Conservation (phyloP, 2,888 invertebrate species). For the Amblyjoppa proteus region DNA sequence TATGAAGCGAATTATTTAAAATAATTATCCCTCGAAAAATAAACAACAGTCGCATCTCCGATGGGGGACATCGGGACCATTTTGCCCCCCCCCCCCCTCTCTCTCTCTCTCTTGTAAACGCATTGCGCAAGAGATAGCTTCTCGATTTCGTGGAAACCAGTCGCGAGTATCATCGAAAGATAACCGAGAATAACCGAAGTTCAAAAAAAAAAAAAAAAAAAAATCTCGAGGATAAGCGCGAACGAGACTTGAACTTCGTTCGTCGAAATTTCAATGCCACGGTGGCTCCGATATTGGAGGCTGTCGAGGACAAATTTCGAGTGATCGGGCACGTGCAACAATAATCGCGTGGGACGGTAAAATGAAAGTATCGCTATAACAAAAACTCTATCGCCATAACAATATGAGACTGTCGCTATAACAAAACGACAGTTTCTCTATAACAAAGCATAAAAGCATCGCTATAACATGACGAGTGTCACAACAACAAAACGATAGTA, state of each 20-base stretch:
- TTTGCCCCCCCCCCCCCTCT: too few species aligned
- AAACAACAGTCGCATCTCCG: too few species aligned
- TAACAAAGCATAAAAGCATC: too few species aligned
- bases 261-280: not conserved
- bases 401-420: too few species aligned
- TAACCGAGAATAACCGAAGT: not conserved
- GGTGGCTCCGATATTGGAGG: not conserved
- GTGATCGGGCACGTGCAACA: not conserved
- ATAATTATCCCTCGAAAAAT: too few species aligned
- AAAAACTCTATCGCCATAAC: too few species aligned
- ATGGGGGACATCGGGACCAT: too few species aligned
- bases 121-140: not conserved
- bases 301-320: not conserved
- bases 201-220: too few species aligned
- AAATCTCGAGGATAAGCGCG: not conserved
- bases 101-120: not conserved
- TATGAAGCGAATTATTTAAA: too few species aligned
- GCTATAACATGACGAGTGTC: too few species aligned
- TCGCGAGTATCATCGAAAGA: not conserved
- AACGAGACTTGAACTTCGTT: slow-evolving; percentile 7
- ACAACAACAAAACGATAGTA: too few species aligned
- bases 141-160: not conserved
- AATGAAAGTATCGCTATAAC: too few species aligned
- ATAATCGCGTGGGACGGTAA: not conserved
- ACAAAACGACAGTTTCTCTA: not conserved